phyloP scores from a whole-genome alignment of 2,888 invertebrate genomes.

The Syrphus vitripennis region DNA sequence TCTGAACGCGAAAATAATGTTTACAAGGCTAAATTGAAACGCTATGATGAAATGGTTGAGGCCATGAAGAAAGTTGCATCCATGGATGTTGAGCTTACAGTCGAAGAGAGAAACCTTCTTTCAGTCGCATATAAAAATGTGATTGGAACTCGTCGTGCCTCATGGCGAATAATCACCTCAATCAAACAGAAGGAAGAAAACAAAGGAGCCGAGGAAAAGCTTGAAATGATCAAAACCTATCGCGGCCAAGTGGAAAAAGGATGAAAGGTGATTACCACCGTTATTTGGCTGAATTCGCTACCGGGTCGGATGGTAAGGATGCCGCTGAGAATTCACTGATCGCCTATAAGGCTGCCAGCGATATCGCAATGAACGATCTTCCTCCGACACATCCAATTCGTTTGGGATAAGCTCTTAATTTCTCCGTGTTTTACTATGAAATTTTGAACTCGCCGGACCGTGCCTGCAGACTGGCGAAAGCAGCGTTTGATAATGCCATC shows the following conservation, averaged over 20 bases:
- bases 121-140: constrained; percentile 99
- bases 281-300: constrained; percentile 98
- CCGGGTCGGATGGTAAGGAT: constrained; percentile 97
- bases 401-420: constrained; percentile 97
- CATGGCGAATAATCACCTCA: constrained; percentile 98
- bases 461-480: constrained; percentile 98
- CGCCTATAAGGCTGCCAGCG: constrained; percentile 98
- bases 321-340: constrained; percentile 98
- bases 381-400: constrained; percentile 98
- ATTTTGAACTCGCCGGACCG: constrained; percentile 98
- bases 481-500: constrained; percentile 99
- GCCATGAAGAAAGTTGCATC: constrained; percentile 99
- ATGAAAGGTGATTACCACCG: constrained; percentile 99
- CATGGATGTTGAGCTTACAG: constrained; percentile 95
- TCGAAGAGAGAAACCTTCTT: constrained; percentile 97
- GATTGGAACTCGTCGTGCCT: constrained; percentile 97
- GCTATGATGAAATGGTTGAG: constrained; percentile 99
- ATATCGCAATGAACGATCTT: constrained; percentile 97
- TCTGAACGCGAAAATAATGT: constrained; percentile 99
- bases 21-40: constrained; percentile 99
- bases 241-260: constrained; percentile 98
- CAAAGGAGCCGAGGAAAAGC: constrained; percentile 95
- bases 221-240: constrained; percentile 97
- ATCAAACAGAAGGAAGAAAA: constrained; percentile 99
- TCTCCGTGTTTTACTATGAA: constrained; percentile 99